phyloP scores from a whole-genome alignment of 2,888 invertebrate species.

The Lasioglossum lativentre region DNA sequence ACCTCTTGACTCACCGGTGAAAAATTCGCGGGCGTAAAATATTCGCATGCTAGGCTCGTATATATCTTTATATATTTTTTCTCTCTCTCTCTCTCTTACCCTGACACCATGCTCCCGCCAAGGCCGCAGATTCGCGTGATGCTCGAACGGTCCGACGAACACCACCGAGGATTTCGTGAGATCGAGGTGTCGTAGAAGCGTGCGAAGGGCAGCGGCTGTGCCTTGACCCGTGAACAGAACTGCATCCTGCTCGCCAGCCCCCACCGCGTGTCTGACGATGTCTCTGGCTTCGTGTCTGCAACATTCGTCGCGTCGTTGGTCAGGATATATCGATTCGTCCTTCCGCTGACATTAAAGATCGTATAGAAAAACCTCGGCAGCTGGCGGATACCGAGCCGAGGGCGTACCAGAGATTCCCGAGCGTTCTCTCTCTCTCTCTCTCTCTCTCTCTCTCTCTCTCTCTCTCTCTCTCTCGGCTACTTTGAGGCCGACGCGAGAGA shows the following conservation, averaged over 20 bases:
- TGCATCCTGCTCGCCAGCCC: constrained; percentile 90
- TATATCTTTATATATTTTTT: not conserved
- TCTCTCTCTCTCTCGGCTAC: no score
- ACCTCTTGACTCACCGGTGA: constrained; percentile 22
- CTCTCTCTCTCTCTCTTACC: constrained; percentile 87
- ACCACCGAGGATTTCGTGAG: constrained; percentile 88
- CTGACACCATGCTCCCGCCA: constrained; percentile 93
- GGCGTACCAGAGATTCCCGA: constrained; percentile 9
- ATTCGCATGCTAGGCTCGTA: not conserved
- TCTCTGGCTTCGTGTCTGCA: constrained; percentile 92
- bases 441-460: no score
- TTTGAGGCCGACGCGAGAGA: not conserved
- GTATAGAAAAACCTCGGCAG: constrained; percentile 18
- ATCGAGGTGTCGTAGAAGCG: constrained; percentile 90
- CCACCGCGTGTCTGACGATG: constrained; percentile 91
- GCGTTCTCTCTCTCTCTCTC: no score
- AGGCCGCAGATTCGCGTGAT: constrained; percentile 91
- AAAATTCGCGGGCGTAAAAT: not conserved
- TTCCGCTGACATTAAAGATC: constrained; percentile 43
- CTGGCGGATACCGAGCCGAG: constrained; percentile 16
- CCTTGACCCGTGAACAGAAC: constrained; percentile 86
- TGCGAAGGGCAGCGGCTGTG: constrained; percentile 91
- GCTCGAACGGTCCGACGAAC: constrained; percentile 92
- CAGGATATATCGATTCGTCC: constrained; percentile 51
- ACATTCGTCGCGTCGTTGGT: constrained; percentile 52